phyloP scores from a whole-genome alignment of 30 jellyfish, hydroid and myxozoan genomes.

The Cassiopea andromeda region DNA sequence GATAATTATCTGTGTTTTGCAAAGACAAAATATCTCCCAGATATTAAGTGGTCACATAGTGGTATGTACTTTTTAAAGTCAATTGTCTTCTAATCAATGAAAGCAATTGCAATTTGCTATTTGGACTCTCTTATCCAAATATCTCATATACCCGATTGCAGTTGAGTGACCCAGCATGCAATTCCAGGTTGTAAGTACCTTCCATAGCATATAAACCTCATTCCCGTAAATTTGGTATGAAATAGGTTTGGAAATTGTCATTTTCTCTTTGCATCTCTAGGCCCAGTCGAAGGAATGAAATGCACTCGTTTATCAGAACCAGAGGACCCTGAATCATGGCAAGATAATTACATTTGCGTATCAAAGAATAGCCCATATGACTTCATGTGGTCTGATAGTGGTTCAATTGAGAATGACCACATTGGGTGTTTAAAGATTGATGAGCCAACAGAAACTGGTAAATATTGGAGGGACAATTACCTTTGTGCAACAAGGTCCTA shows the following conservation, averaged over 20 bases:
- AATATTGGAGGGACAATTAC: constrained; percentile 74
- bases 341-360: constrained; percentile 73
- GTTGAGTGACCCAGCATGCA: no score
- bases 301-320: constrained; percentile 77
- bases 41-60: constrained; percentile 74
- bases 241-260: no score
- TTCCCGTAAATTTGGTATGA: no score
- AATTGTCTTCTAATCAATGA: no score
- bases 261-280: background rate
- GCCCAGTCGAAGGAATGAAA: constrained; percentile 68
- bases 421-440: constrained; percentile 77
- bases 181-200: no score
- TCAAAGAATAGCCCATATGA: constrained; percentile 75
- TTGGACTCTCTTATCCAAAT: no score
- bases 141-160: no score
- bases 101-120: no score
- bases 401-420: constrained; percentile 56
- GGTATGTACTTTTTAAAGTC: constrained; percentile 26
- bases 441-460: constrained; percentile 82
- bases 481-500: constrained; percentile 71
- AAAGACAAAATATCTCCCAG: constrained; percentile 56
- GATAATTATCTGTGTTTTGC: constrained; percentile 76
- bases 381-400: constrained; percentile 86
- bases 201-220: no score
- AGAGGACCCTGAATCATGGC: constrained; percentile 88